Evolutionary conservation across 1,140 invertebrate species (phyloP).

Genomic region (Lethocerus indicus): DNA sequence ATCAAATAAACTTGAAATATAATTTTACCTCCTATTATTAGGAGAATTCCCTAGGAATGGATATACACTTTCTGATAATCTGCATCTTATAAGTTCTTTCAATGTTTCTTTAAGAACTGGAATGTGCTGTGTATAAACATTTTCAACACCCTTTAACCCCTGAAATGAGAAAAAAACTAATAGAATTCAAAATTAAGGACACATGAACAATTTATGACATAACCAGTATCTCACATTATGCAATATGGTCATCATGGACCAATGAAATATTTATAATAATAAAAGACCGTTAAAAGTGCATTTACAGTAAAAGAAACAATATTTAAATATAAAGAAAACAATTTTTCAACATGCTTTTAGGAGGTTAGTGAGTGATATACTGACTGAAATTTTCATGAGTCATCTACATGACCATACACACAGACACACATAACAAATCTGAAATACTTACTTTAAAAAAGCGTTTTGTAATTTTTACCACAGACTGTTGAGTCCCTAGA

Average conservation of each 20-base stretch:
- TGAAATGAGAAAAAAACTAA: constrained; percentile 23
- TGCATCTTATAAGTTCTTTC: constrained; percentile 78
- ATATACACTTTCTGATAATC: constrained; percentile 62
- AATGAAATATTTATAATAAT: constrained; percentile 4
- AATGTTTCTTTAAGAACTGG: constrained; percentile 70
- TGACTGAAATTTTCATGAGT: too few species aligned
- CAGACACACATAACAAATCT: too few species aligned
- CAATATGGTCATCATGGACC: not conserved
- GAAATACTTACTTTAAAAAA: constrained; percentile 54
- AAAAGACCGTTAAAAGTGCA: not conserved
- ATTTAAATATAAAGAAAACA: too few species aligned
- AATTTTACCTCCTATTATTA: constrained; percentile 13
- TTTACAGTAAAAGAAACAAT: not conserved
- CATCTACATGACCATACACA: too few species aligned
- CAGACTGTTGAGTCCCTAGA: constrained; percentile 63
- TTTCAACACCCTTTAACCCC: constrained; percentile 85
- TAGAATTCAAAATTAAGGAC: not conserved
- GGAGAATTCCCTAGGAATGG: constrained; percentile 41
- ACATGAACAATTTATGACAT: not conserved
- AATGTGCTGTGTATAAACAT: constrained; percentile 91
- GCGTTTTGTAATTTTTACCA: constrained; percentile 80
- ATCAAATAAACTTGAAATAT: not conserved
- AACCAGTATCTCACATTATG: not conserved
- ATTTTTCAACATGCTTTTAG: too few species aligned
- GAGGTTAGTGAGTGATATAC: too few species aligned